Base-by-base conservation (phyloP, 1,140 invertebrate species). In the Sinella curviseta region DNA sequence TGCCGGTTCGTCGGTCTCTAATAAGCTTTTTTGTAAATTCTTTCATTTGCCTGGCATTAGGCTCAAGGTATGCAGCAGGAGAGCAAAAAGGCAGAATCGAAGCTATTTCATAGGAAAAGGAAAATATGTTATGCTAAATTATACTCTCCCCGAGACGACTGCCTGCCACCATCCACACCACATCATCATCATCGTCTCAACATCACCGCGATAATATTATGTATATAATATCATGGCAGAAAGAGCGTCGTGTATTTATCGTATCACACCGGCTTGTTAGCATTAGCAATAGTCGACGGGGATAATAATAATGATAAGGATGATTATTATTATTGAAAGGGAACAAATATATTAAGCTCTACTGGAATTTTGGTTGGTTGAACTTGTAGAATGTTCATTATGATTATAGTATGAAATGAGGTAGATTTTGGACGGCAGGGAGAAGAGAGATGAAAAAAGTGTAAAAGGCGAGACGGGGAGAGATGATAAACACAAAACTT, bases 301-400 rank as follows among this genome's bases (percentile, higher is more conserved):
- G 65, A 33, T 70, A 70, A 70, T 70, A 12, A 70, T 70, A 24
- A 60, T 60, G 57, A 70, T 70, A 70, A 17, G 28, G 26, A 8
- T 70, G 65, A 70, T 48, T 48, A 48, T n/a, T n/a, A n/a, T 70
- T 70, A 70, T 70, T 70, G 65, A 70, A 70, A 70, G 65, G 65
- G 65, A 70, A 70, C 65, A 70, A 70, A 70, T 70, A 33, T 3
- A 60, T 12, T 60, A 26, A 60, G 65, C 65, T 65, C 31, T 33
- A 33, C 65, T 70, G 65, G 65, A 70, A 70, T 70, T 70, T 70
- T 33, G 65, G 65, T 70, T 70, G 28, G 65, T 65, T 65, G 57
- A 26, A 65, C 26, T 65, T 65, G 26, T 26, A 65, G 8, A n/a
- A 65, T n/a, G 57, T 65, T 14, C 20, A 48, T 48, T 48, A 20